Percentiles rank a stretch among this genome's conserved stretches.
Conservation (phyloP, 2,113 vertebrate genomes). For the Aplodontia rufa region DNA sequence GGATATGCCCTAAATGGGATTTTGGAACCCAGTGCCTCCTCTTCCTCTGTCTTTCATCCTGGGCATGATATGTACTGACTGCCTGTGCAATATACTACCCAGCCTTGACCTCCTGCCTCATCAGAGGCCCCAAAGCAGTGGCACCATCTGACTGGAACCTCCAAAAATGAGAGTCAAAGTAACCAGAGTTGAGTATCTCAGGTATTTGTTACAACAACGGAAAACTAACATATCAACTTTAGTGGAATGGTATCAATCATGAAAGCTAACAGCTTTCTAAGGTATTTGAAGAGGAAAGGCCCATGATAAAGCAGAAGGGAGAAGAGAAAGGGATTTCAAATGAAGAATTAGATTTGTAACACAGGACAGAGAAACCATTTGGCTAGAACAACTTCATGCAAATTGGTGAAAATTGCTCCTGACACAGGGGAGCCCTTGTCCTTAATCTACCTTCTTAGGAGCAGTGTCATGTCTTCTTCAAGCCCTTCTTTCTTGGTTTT, state of each 20-base stretch:
- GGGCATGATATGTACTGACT: not conserved
- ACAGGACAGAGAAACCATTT: not conserved
- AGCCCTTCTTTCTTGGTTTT: not conserved
- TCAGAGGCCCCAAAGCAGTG: not conserved
- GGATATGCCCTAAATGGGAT: not conserved
- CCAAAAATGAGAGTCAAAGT: not conserved
- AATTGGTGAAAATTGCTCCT: not conserved
- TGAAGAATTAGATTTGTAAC: not conserved
- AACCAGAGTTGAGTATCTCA: not conserved
- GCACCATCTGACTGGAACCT: not conserved
- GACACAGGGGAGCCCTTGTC: not conserved
- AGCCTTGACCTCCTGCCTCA: too few species aligned
- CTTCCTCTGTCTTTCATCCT: not conserved
- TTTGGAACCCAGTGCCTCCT: not conserved
- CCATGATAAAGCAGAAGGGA: not conserved
- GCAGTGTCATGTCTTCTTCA: not conserved
- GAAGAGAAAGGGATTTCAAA: not conserved
- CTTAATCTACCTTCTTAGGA: not conserved
- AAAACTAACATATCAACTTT: not conserved
- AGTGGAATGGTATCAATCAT: not conserved
- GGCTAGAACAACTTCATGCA: not conserved
- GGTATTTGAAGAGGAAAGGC: not conserved
- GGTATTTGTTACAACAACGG: not conserved
- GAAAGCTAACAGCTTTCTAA: not conserved
- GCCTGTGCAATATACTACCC: not conserved